Conservation (phyloP, 2,113 vertebrate species). For the Sapayoa aenigma region DNA sequence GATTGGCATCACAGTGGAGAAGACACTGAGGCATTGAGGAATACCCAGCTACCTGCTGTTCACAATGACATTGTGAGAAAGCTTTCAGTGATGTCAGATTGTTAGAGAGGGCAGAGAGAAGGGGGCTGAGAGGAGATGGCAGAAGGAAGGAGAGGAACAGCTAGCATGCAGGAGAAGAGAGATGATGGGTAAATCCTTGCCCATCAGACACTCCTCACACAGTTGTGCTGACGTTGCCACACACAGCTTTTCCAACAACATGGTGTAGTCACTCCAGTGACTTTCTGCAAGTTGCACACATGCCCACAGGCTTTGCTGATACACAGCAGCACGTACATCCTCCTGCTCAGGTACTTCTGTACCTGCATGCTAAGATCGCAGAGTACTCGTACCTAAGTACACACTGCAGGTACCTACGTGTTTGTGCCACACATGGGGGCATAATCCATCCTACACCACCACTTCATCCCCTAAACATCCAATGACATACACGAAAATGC, state of each 20-base stretch:
- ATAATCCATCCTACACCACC: not conserved
- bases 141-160: not conserved
- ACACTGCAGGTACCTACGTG: not conserved
- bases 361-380: not conserved
- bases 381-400: not conserved
- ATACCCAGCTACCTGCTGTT: not conserved
- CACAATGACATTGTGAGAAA: not conserved
- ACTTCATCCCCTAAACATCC: not conserved
- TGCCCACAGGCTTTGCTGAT: not conserved
- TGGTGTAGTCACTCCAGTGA: not conserved
- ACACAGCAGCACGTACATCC: not conserved
- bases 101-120: not conserved
- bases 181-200: not conserved
- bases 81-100: not conserved
- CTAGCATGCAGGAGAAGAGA: not conserved
- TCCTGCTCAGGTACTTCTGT: not conserved
- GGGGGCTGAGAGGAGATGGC: not conserved
- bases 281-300: rapidly evolving
- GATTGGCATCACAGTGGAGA: not conserved
- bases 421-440: rapidly evolving
- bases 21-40: not conserved
- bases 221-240: not conserved
- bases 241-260: not conserved
- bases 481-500: not conserved
- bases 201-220: rapidly evolving